Evolutionary conservation across 2,113 vertebrate species (phyloP).

Genomic region (Amazona guildingii): DNA sequence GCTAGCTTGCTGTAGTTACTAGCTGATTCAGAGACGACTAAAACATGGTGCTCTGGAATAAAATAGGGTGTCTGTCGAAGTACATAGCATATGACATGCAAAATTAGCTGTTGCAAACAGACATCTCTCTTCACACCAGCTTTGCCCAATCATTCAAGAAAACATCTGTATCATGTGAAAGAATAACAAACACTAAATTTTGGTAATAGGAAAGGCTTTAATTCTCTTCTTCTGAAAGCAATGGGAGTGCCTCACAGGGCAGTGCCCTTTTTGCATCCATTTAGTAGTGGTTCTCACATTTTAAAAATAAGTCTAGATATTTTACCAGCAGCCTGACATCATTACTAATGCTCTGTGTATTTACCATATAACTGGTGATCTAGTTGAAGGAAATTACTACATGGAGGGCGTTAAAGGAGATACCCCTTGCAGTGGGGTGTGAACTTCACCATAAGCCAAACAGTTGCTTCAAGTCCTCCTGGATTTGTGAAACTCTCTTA

Average conservation of each 20-base stretch:
- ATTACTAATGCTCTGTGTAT: not conserved
- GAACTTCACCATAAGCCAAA: not conserved
- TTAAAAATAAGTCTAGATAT: conserved; percentile 16
- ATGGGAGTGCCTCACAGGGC: not conserved
- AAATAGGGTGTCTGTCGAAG: not conserved
- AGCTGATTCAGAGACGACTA: not conserved
- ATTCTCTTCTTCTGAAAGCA: not conserved
- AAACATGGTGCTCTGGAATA: not conserved
- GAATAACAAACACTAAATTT: not conserved
- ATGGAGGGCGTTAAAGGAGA: not conserved
- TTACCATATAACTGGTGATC: not conserved
- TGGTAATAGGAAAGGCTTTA: not conserved
- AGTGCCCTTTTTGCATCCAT: not conserved
- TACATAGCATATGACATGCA: not conserved
- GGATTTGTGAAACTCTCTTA: not conserved
- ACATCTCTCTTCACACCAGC: not conserved
- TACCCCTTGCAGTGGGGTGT: not conserved
- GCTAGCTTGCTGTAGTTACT: conserved; percentile 13
- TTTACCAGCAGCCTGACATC: conserved; percentile 16
- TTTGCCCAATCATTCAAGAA: not conserved
- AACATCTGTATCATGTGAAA: not conserved
- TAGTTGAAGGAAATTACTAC: not conserved
- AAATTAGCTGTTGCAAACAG: not conserved
- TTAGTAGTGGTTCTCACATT: not conserved
- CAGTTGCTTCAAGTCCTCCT: not conserved